Conservation (phyloP, 2,888 invertebrate genomes). For the Hanleya hanleyi region DNA sequence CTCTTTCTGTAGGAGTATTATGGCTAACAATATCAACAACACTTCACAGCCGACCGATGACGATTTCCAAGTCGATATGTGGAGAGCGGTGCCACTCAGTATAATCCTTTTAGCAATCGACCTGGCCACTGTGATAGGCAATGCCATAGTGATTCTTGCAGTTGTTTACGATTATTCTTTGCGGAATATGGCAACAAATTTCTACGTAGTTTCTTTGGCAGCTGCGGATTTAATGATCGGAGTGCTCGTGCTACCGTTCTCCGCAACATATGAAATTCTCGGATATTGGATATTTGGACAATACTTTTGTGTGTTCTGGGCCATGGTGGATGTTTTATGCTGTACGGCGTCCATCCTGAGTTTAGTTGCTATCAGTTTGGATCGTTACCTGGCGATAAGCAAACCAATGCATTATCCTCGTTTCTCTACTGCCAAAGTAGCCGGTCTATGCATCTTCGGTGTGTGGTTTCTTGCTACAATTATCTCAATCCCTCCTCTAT, state of each 20-base stretch:
- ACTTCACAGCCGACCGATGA: neutral
- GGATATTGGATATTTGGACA: slow-evolving; percentile 23
- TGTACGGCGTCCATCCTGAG: slow-evolving; percentile 35
- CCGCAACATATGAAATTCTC: slow-evolving; percentile 26
- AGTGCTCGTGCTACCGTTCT: slow-evolving; percentile 26
- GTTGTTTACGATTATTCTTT: slow-evolving; percentile 25
- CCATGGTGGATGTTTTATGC: slow-evolving; percentile 25
- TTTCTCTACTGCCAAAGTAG: slow-evolving; percentile 21
- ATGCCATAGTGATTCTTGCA: slow-evolving; percentile 25
- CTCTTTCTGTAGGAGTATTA: too few species aligned
- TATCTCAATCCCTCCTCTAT: slow-evolving; percentile 29
- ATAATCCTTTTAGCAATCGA: slow-evolving; percentile 14
- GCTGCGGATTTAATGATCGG: slow-evolving; percentile 24
- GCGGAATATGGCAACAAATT: slow-evolving; percentile 23
- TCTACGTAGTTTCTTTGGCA: slow-evolving; percentile 25
- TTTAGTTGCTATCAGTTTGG: slow-evolving; percentile 30
- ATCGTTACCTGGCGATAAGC: slow-evolving; percentile 29
- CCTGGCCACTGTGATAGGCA: slow-evolving; percentile 22
- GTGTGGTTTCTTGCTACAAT: slow-evolving; percentile 22
- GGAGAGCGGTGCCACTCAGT: slow-evolving; percentile 9
- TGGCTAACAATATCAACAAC: slow-evolving; percentile 10
- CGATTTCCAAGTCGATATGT: neutral
- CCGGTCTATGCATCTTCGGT: slow-evolving; percentile 13
- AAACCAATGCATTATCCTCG: slow-evolving; percentile 31
- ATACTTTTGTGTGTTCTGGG: slow-evolving; percentile 23